Base-by-base conservation (phyloP, 2,888 invertebrate genomes). In the Cantharis lateralis region DNA sequence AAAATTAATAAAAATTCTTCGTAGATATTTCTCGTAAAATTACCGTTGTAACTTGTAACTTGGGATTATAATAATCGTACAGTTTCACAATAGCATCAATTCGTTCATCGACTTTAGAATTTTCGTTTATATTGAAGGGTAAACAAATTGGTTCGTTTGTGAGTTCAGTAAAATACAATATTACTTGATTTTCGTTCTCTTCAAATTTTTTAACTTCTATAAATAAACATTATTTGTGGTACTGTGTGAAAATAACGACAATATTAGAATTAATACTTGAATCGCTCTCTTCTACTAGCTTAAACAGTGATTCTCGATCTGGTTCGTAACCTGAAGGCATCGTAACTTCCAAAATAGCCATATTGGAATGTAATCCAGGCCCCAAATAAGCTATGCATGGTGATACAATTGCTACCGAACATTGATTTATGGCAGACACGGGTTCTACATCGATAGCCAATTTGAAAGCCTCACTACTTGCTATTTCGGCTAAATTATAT, bases 51-150 rank as follows among this genome's bases (percentile, higher is more conserved):
- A 85, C 80, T 75, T 83, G 82, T 20, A 90, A 84, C 72, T 89
- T 89, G 0, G 92, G 92, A 68, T 90, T 90, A 82, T 93, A 94
- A 82, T 94, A 94, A 86, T 94, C 93, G 70, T 91, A 89, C 0
- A 93, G 84, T 75, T 89, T 90, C 2, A 90, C 90, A 78, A 90
- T 89, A 0, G 92, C 92, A 0, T 92, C 90, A 18, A 89, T 86
- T 10, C 89, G 87, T 70, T 87, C 85, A 78, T 90, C 89, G 2
- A 91, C 88, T 11, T 89, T 81, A 26, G 86, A 85, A 78, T 89
- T 88, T 77, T 90, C 88, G 61, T 86, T 87, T 11, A 91, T 88
- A 32, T 87, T 86, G 81, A 91, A 90, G 1, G 88, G 87, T 16
- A 90, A 85, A 78, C 91, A 91, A 0, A 88, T 86, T 76, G 87